Conservation (phyloP, 2,888 invertebrate species). For the Entomobrya proxima region DNA sequence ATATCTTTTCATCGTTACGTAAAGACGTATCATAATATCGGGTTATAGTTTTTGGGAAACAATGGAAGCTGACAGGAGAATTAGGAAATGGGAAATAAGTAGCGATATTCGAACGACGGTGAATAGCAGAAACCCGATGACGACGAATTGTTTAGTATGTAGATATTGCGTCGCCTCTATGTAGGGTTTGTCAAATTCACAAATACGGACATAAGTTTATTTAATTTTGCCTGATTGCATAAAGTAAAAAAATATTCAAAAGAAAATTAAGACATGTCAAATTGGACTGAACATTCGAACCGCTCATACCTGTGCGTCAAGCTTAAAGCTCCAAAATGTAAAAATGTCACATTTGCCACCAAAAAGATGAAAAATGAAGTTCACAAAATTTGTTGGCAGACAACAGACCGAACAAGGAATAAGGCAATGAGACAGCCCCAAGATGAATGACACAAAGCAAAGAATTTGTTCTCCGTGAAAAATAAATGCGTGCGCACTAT, state of each 20-base stretch:
- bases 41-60: background rate
- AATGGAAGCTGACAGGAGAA: slow-evolving; percentile 6
- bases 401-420: background rate
- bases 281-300: too few relatives aligned
- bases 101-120: background rate
- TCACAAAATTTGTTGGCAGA: background rate
- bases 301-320: too few relatives aligned
- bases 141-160: too few relatives aligned
- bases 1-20: background rate
- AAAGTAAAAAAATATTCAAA: too few relatives aligned
- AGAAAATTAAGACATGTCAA: too few relatives aligned
- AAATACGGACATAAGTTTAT: too few relatives aligned
- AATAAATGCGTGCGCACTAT: slow-evolving; percentile 33
- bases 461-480: slow-evolving; percentile 34
- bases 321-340: too few relatives aligned
- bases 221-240: too few relatives aligned
- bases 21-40: background rate
- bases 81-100: background rate
- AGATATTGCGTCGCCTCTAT: too few relatives aligned
- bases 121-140: too few relatives aligned
- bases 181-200: too few relatives aligned
- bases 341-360: background rate
- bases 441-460: background rate
- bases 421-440: slow-evolving; percentile 1
- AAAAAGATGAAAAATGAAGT: slow-evolving; percentile 3